A percentile compares a stretch with the other conserved stretches of the same genome.
Conservation (phyloP, 2,888 invertebrate genomes). For the Caenorhabditis japonica region DNA sequence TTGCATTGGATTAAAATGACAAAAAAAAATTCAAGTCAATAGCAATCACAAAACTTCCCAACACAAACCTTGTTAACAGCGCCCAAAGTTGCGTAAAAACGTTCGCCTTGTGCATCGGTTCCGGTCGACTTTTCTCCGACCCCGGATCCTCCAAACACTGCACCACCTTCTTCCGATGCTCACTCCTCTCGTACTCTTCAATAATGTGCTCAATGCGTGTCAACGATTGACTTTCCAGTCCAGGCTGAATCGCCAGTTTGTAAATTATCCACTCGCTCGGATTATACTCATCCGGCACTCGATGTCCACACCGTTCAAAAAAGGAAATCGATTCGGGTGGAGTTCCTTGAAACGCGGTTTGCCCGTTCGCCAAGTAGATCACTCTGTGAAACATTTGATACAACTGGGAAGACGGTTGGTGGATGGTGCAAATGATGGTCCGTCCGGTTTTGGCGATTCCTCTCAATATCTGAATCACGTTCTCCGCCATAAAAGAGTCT, state of each 20-base stretch:
- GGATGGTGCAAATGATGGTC: conserved; percentile 75
- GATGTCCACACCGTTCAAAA: conserved; percentile 71
- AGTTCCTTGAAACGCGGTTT: conserved; percentile 83
- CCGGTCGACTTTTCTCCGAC: conserved; percentile 19
- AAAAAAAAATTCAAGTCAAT: too few relatives aligned
- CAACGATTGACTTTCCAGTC: conserved; percentile 32
- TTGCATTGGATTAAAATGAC: too few relatives aligned
- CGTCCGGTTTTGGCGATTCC: conserved; percentile 63
- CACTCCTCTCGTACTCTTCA: conserved; percentile 26
- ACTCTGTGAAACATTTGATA: conserved; percentile 74
- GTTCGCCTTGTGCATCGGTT: conserved; percentile 42
- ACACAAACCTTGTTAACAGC: conserved; percentile 13
- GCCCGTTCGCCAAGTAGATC: conserved; percentile 88
- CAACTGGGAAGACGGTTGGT: conserved; percentile 74
- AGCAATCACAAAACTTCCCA: conserved; percentile 1
- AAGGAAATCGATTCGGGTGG: conserved; percentile 51
- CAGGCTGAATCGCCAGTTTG: conserved; percentile 83
- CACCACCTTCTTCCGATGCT: conserved; percentile 22
- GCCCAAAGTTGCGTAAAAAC: conserved; percentile 34
- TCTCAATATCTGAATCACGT: conserved; percentile 84
- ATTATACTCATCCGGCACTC: conserved; percentile 87
- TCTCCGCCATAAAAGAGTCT: conserved; percentile 94
- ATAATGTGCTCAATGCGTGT: conserved; percentile 24
- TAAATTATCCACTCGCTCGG: conserved; percentile 94
- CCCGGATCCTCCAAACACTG: conserved; percentile 7